Base-by-base conservation (phyloP, 1,140 invertebrate genomes). In the Calycopis cecrops region DNA sequence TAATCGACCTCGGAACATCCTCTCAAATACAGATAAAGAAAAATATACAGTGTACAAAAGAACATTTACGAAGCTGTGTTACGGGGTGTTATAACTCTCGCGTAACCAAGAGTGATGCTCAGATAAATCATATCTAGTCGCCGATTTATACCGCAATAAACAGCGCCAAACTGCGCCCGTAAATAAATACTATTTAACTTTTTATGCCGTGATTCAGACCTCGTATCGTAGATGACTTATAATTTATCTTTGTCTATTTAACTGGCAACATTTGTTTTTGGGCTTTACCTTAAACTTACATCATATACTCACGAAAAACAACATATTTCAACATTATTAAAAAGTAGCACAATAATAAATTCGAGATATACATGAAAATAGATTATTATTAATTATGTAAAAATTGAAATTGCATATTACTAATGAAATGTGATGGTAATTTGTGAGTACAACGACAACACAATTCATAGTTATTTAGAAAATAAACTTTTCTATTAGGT, bases 61-160 rank as follows among this genome's bases (percentile, higher is more conserved):
- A 62, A 61, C 59, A 57, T 68, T 63, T 60, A 71, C 71, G 67
- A 73, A 67, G 66, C 58, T 48, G 72, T 70, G 76, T 82, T 80
- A 80, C 73, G 65, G 60, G 59, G 51, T 40, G 53, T 42, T 68
- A 69, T 72, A 79, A 79, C 73, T 71, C 75, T 81, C 65, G 54
- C 55, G 61, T 83, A 85, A 85, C 77, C 69, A 82, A 60, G 72
- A 83, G 62, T 83, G 82, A 85, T 85, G 82, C 73, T 69, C 69
- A 71, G 71, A 73, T 85, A 85, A 79, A 85, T 85, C 82, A 85
- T 79, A 80, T 81, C 79, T 79, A 78, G 69, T 76, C 68, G 68
- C 74, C 79, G 78, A 83, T 80, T 83, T 81, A 83, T 81, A 76
- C 76, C 70, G 79, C 73, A 73, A 77, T 85, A 85, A 85, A 82